Conservation (phyloP, 2,113 vertebrate genomes). For the Ictalurus furcatus region DNA sequence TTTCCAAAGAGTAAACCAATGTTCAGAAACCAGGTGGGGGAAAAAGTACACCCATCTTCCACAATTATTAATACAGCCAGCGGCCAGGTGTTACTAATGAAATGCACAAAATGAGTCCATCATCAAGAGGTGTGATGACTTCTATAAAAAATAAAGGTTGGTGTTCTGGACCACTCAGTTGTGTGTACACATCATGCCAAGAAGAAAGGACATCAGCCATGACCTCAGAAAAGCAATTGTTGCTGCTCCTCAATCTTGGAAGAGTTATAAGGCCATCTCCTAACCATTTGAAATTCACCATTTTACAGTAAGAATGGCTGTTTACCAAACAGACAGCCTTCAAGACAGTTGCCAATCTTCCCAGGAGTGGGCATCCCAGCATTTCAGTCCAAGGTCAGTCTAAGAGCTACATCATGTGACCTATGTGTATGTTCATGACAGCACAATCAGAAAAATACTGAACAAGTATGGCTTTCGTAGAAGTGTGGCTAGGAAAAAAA, state of each 20-base stretch:
- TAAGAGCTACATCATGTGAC: neutral
- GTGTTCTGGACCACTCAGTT: neutral
- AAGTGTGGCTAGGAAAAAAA: neutral
- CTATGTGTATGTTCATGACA: neutral
- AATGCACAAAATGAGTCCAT: neutral
- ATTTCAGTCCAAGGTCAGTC: neutral
- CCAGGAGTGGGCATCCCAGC: neutral
- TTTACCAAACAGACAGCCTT: neutral
- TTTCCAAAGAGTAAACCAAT: no score
- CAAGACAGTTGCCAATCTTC: neutral
- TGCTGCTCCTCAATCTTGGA: no score
- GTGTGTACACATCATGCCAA: neutral
- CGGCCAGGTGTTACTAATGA: neutral
- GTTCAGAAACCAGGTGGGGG: no score
- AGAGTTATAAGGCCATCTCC: neutral
- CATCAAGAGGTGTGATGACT: neutral
- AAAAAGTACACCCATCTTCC: no score
- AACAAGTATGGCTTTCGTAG: neutral
- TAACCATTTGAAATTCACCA: neutral
- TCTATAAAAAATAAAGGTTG: neutral
- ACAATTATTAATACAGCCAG: neutral
- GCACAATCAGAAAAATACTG: neutral
- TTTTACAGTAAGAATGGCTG: neutral
- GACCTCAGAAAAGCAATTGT: neutral
- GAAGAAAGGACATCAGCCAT: neutral